A percentile compares a stretch with the other conserved stretches of the same genome.
These are phyloP conservation scores for Agrochola circellaris DNA, from an alignment of 2,888 invertebrate species.

Conservation along the genomic window DNA sequence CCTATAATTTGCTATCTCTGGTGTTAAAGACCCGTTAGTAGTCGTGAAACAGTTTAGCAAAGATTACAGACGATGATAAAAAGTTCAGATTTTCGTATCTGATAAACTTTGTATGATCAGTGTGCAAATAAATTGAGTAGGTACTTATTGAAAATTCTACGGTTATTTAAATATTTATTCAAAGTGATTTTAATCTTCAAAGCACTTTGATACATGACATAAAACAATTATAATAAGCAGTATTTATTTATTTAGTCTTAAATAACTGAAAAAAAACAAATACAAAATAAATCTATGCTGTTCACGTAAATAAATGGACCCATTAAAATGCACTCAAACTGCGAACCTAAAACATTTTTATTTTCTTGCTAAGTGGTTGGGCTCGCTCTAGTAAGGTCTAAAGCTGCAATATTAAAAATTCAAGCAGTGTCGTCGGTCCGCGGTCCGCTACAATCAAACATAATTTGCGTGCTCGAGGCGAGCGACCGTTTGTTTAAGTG, in stretches of 20 bases:
- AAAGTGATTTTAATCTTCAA: constrained; percentile 13
- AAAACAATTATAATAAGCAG: background rate
- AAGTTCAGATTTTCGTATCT: constrained; percentile 20
- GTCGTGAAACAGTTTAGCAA: constrained; percentile 40
- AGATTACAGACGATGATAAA: constrained; percentile 60
- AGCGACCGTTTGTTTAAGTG: constrained; percentile 66
- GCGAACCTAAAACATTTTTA: constrained; percentile 25
- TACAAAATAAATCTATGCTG: constrained; percentile 4
- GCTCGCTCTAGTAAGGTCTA: constrained; percentile 25
- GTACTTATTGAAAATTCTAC: constrained; percentile 1
- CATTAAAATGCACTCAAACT: constrained; percentile 36
- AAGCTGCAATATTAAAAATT: constrained; percentile 60
- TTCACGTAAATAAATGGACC: constrained; percentile 22
- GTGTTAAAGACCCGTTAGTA: constrained; percentile 52
- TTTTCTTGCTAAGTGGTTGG: constrained; percentile 39
- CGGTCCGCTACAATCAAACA: constrained; percentile 59
- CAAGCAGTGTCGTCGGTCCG: constrained; percentile 36
- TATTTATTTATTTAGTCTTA: background rate
- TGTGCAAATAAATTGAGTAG: constrained; percentile 26
- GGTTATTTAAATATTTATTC: constrained; percentile 15
- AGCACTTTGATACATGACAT: background rate
- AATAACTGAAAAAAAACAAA: background rate
- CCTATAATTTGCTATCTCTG: constrained; percentile 62
- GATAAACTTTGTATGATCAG: constrained; percentile 19
- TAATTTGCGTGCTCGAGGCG: constrained; percentile 56